phyloP scores from a whole-genome alignment of 2,113 vertebrate species.

The Pelecanus crispus region DNA sequence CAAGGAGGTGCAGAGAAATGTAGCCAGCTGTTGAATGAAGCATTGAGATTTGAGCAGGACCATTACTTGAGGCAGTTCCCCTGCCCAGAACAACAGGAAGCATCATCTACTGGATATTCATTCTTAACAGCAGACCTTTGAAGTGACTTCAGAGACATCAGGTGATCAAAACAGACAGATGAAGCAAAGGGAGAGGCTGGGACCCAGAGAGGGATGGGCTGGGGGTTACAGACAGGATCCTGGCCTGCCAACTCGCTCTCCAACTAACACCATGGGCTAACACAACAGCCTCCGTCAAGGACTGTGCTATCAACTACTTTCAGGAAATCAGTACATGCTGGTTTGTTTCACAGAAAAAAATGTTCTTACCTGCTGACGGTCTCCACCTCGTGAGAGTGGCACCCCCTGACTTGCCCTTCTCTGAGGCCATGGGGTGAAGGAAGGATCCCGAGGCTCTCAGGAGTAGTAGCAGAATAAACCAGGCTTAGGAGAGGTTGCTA shows the following conservation, averaged over 20 bases:
- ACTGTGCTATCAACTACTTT: not conserved
- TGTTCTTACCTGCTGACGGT: not conserved
- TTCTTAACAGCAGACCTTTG: slow-evolving; percentile 20
- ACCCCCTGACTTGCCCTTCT: not conserved
- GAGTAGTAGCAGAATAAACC: not conserved
- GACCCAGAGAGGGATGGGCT: not conserved
- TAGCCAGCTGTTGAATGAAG: not conserved
- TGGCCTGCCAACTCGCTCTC: not conserved
- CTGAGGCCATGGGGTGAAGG: rapidly evolving
- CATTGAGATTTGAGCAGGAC: not conserved
- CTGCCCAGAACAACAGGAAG: not conserved
- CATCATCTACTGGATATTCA: not conserved
- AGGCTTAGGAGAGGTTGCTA: not conserved
- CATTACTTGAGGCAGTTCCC: not conserved
- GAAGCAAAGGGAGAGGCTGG: not conserved
- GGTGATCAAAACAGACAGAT: not conserved
- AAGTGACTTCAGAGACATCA: slow-evolving; percentile 26
- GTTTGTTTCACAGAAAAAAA: not conserved
- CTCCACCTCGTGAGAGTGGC: rapidly evolving
- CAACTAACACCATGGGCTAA: no score
- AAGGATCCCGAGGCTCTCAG: not conserved
- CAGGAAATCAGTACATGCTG: not conserved
- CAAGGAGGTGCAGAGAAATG: not conserved
- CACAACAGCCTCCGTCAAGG: not conserved
- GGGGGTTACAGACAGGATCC: not conserved